Base-by-base conservation (phyloP, 2,113 vertebrate genomes). In the Macrotus californicus region DNA sequence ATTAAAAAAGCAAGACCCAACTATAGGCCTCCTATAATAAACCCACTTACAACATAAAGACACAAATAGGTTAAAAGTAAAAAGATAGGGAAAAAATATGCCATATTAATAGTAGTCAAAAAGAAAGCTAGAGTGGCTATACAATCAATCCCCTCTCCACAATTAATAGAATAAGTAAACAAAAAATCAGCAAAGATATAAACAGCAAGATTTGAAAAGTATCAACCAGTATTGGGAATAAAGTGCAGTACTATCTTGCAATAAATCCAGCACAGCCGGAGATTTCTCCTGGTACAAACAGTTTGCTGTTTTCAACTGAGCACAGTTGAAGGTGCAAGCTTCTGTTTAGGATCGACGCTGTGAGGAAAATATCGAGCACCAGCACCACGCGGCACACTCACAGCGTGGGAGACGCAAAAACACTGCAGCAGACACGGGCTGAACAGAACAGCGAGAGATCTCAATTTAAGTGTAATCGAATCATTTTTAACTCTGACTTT, bases 291-390 rank as follows among this genome's bases (percentile, higher is more conserved):
- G 39, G 18, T 54, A 80, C 46, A 36, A 89, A 95, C 41, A 89
- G 80, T 72, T 69, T 86, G 66, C 52, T 90, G 52, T 90, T 93
- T 93, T 93, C 69, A 90, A 3, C 26, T 72, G 75, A 89, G 90
- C 29, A 84, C n/a, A 82, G 26, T 36, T 61, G 21, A 95, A 77
- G 39, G 36, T 56, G n/a, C 69, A 83, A 10, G 34, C 52, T 93
- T 77, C 56, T 52, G n/a, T 61, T 72, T 31, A 89, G 48, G 46
- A 64, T 6, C 39, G 75, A 61, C 52, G 41, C 56, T 87, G 50
- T 41, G 61, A 87, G 61, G 36, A 91, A 93, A 91, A 19, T 29
- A 59, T 36, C 34, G 87, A 85, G 59, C 54, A 59, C 69, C 21
- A 80, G 61, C 83, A 91, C 22, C 26, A 66, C 3, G 79, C 2